Conservation (phyloP, 2,888 invertebrate species). For the Macrophya annulata region DNA sequence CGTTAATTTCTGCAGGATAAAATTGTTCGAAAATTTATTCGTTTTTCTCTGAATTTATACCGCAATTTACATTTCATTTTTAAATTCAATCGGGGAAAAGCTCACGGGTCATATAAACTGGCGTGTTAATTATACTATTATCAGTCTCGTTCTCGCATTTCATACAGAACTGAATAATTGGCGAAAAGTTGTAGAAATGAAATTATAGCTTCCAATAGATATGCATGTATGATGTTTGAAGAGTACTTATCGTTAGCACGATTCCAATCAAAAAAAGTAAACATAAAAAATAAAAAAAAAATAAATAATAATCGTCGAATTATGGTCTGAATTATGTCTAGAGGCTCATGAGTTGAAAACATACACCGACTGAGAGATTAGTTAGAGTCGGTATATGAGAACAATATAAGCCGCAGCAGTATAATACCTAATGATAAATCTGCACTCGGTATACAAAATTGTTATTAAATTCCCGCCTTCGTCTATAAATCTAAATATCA, state of each 20-base stretch:
- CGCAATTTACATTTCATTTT: not conserved
- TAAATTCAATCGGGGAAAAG: not conserved
- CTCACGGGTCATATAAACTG: not conserved
- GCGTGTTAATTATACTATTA: not conserved
- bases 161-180: not conserved
- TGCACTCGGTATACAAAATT: not conserved
- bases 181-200: not conserved
- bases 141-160: not conserved
- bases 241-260: not conserved
- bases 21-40: too few relatives aligned
- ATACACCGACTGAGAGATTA: not conserved
- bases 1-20: too few relatives aligned
- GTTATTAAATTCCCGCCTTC: not conserved
- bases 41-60: not conserved
- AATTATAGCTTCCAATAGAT: not conserved
- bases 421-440: not conserved
- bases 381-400: not conserved
- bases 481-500: conserved; percentile 18
- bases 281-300: not conserved
- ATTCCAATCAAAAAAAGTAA: not conserved
- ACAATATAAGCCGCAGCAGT: not conserved
- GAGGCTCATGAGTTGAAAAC: not conserved
- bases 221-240: not conserved
- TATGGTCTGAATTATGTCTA: not conserved
- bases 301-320: not conserved